phyloP scores from a whole-genome alignment of 2,888 invertebrate genomes.

The Antitype chi region DNA sequence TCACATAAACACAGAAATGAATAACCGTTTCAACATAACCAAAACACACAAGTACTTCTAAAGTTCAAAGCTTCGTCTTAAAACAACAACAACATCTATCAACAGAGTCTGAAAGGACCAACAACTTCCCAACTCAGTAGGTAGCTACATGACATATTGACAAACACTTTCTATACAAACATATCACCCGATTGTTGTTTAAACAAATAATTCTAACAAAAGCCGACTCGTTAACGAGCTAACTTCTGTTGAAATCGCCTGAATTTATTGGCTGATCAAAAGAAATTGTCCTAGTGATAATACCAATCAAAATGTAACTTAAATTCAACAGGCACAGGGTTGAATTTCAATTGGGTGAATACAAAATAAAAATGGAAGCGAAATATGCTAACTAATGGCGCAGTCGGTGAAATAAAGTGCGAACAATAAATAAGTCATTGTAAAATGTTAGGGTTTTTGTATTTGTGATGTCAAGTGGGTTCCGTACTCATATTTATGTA shows the following conservation, averaged over 20 bases:
- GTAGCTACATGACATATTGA: slow-evolving; percentile 41
- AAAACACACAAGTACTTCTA: neutral
- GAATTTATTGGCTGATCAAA: slow-evolving; percentile 69
- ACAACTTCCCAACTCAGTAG: slow-evolving; percentile 34
- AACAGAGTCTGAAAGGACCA: slow-evolving; percentile 20
- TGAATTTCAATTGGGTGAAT: slow-evolving; percentile 19
- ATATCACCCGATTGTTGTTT: slow-evolving; percentile 55
- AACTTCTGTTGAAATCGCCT: slow-evolving; percentile 63
- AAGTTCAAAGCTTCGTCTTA: neutral
- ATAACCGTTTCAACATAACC: neutral
- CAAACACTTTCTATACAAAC: slow-evolving; percentile 51
- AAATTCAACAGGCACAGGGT: neutral
- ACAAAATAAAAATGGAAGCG: slow-evolving; percentile 59
- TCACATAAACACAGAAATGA: neutral
- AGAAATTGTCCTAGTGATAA: slow-evolving; percentile 58
- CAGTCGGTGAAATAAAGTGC: slow-evolving; percentile 59
- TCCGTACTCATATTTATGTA: slow-evolving; percentile 7
- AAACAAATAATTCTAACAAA: slow-evolving; percentile 66
- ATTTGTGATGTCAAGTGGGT: slow-evolving; percentile 20
- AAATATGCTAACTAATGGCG: slow-evolving; percentile 63
- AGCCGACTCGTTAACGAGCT: slow-evolving; percentile 61
- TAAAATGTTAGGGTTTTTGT: slow-evolving; percentile 50
- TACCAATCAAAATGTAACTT: slow-evolving; percentile 28
- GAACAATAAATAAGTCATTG: slow-evolving; percentile 56
- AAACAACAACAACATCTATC: slow-evolving; percentile 40